Percentiles rank a stretch among this genome's conserved stretches.
Evolutionary conservation across 2,113 vertebrate species (phyloP).

Genomic region (Myotis yumanensis): DNA sequence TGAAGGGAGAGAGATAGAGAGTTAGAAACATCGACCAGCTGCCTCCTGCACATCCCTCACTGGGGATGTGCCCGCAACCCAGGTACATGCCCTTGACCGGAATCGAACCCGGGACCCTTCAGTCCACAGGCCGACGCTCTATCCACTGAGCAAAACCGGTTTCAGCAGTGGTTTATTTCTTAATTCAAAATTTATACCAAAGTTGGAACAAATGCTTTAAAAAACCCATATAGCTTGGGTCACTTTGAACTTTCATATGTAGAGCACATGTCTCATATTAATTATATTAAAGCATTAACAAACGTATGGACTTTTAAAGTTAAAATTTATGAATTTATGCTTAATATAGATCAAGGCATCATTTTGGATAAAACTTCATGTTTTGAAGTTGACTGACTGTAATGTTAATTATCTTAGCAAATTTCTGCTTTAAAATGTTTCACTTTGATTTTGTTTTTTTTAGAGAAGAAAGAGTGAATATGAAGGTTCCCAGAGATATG

Average conservation of each 20-base stretch:
- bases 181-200: constrained; percentile 44
- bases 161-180: constrained; percentile 30
- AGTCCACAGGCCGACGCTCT: no score
- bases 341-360: background rate
- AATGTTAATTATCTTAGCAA: constrained; percentile 43
- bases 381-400: constrained; percentile 50
- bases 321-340: constrained; percentile 31
- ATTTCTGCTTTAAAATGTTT: constrained; percentile 59
- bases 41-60: no score
- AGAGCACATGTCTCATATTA: background rate
- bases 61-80: no score
- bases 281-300: constrained; percentile 38
- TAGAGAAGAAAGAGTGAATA: constrained; percentile 95
- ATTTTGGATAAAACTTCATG: constrained; percentile 66
- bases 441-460: constrained; percentile 44
- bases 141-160: no score
- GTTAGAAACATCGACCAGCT: no score
- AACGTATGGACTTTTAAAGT: constrained; percentile 1
- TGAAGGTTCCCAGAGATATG: constrained; percentile 98
- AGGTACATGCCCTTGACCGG: no score
- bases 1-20: no score
- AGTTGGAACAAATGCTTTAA: constrained; percentile 45
- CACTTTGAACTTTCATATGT: constrained; percentile 47
- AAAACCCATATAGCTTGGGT: constrained; percentile 9
- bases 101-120: no score